phyloP scores from a whole-genome alignment of 64 coral and sea anemone species.

The Porites australiensis region DNA sequence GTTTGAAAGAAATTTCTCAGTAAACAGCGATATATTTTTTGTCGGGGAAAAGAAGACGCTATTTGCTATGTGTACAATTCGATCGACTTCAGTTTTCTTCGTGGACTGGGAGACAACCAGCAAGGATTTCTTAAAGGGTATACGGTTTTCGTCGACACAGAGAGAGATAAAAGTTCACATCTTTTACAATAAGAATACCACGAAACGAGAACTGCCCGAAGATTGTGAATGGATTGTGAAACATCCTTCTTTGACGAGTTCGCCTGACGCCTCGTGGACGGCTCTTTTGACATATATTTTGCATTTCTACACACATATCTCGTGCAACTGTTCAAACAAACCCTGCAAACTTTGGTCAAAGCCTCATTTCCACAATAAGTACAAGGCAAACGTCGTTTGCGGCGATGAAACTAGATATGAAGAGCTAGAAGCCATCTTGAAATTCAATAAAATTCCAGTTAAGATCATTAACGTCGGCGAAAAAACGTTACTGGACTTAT shows the following conservation, averaged over 20 bases:
- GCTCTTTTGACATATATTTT: slow-evolving; percentile 84
- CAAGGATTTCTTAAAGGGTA: slow-evolving; percentile 87
- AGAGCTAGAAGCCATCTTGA: slow-evolving; percentile 91
- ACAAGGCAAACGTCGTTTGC: slow-evolving; percentile 75
- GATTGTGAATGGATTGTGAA: slow-evolving; percentile 88
- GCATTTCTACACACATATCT: slow-evolving; percentile 87
- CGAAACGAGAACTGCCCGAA: slow-evolving; percentile 42
- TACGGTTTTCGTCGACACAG: slow-evolving; percentile 81
- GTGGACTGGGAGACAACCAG: slow-evolving; percentile 91
- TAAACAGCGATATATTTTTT: neutral
- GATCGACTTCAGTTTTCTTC: slow-evolving; percentile 72
- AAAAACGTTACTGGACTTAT: slow-evolving; percentile 81
- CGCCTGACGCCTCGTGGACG: slow-evolving; percentile 86
- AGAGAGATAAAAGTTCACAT: slow-evolving; percentile 78
- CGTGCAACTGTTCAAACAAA: slow-evolving; percentile 63
- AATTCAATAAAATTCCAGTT: slow-evolving; percentile 87
- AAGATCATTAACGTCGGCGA: slow-evolving; percentile 82
- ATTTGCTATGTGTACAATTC: slow-evolving; percentile 83
- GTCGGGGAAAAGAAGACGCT: neutral
- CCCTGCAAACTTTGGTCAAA: slow-evolving; percentile 72
- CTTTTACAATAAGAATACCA: slow-evolving; percentile 91
- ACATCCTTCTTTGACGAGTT: slow-evolving; percentile 75
- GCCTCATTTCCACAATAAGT: slow-evolving; percentile 80
- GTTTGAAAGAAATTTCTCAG: neutral
- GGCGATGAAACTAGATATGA: slow-evolving; percentile 79